Percentiles rank a stretch among this genome's conserved stretches.
These are phyloP conservation scores for Scomber scombrus DNA, from an alignment of 2,113 vertebrate genomes.

Conservation along the genomic window DNA sequence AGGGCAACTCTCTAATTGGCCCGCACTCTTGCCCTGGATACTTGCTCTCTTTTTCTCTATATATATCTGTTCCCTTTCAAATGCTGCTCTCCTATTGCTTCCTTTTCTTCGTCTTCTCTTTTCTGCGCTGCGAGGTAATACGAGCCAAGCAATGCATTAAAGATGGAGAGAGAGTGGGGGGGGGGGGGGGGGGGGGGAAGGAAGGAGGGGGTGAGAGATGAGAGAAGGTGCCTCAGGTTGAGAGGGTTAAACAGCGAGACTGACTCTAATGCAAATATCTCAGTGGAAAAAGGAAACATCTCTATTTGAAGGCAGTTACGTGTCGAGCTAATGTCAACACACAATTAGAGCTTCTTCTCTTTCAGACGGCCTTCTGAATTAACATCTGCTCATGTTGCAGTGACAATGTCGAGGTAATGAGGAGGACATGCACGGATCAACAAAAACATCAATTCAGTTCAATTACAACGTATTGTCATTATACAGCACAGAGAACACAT, in stretches of 20 bases:
- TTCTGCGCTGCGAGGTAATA: constrained; percentile 3
- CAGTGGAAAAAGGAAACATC: neutral
- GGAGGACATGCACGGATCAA: too few relatives aligned
- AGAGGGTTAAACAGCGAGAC: constrained; percentile 49
- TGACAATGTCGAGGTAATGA: too few relatives aligned
- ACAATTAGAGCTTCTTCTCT: neutral
- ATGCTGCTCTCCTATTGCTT: constrained; percentile 1
- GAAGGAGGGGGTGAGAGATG: constrained; percentile 20
- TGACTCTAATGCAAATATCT: constrained; percentile 12
- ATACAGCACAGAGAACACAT: too few relatives aligned
- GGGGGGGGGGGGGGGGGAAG: neutral
- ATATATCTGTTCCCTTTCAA: constrained; percentile 55
- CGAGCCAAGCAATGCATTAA: constrained; percentile 12
- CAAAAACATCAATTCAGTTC: too few relatives aligned
- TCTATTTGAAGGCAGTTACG: neutral
- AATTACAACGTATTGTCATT: too few relatives aligned
- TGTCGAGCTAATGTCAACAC: constrained; percentile 18
- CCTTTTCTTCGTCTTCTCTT: neutral
- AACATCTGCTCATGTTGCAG: too few relatives aligned
- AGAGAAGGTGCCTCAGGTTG: constrained; percentile 26
- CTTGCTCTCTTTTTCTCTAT: constrained; percentile 44
- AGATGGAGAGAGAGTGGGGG: neutral
- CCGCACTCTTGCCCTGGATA: constrained; percentile 62
- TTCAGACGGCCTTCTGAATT: too few relatives aligned
- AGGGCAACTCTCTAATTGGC: constrained; percentile 77